Conservation (phyloP, 2,888 invertebrate species). For the Pachliopta kotzebuea region DNA sequence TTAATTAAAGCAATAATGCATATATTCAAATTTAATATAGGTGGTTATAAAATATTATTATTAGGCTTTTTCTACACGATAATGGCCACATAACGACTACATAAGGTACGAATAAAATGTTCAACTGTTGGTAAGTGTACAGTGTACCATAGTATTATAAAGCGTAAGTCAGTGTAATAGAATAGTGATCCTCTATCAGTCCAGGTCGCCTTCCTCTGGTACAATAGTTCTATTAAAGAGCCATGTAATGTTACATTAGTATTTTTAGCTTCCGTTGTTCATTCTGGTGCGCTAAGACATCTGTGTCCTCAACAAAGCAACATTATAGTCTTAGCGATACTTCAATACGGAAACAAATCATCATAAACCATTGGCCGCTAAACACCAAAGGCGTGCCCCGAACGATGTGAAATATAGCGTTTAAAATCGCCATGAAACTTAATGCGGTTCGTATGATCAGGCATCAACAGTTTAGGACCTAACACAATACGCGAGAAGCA, state of each 20-base stretch:
- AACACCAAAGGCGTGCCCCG: slow-evolving; percentile 63
- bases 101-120: too few species aligned
- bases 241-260: background rate
- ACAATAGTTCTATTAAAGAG: too few species aligned
- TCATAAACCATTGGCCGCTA: slow-evolving; percentile 72
- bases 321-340: slow-evolving; percentile 47
- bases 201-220: too few species aligned
- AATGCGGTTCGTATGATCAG: slow-evolving; percentile 74
- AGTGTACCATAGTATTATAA: too few species aligned
- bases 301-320: slow-evolving; percentile 49
- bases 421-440: slow-evolving; percentile 75
- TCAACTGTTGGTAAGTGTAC: too few species aligned
- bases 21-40: background rate
- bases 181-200: too few species aligned
- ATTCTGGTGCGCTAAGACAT: slow-evolving; percentile 35
- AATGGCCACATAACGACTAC: too few species aligned
- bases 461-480: slow-evolving; percentile 78
- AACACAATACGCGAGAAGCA: slow-evolving; percentile 70
- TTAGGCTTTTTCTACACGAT: too few species aligned
- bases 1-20: too few species aligned
- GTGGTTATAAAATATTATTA: too few species aligned
- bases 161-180: too few species aligned
- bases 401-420: slow-evolving; percentile 77
- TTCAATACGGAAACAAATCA: slow-evolving; percentile 76
- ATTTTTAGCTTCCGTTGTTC: background rate